Conservation (phyloP, 2,888 invertebrate species). For the Brachypalpus laphriformis region DNA sequence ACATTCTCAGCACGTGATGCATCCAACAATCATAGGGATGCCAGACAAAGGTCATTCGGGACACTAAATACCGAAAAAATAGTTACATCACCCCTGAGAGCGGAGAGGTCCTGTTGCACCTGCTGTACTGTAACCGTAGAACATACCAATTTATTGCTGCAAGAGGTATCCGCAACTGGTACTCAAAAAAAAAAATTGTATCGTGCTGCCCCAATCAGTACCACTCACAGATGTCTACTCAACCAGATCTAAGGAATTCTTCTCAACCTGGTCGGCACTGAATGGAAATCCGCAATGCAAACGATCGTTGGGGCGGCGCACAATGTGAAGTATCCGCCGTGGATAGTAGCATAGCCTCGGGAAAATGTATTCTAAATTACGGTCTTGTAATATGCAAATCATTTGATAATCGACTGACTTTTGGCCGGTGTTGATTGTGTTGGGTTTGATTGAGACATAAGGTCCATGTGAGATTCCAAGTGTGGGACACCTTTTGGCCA, state of each 20-base stretch:
- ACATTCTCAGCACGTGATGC: slow-evolving; percentile 68
- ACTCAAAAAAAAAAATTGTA: not conserved
- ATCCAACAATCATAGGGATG: slow-evolving; percentile 17
- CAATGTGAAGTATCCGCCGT: slow-evolving; percentile 17
- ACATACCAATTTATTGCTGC: slow-evolving; percentile 7
- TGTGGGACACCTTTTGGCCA: slow-evolving; percentile 45
- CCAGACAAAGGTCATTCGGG: slow-evolving; percentile 45
- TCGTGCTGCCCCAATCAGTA: not conserved
- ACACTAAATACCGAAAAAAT: slow-evolving; percentile 40
- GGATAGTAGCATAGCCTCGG: slow-evolving; percentile 12
- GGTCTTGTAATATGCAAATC: slow-evolving; percentile 74
- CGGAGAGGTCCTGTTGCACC: slow-evolving; percentile 39
- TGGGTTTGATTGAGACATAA: slow-evolving; percentile 48
- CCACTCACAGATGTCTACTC: not conserved
- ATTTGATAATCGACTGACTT: slow-evolving; percentile 73
- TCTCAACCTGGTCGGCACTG: not conserved
- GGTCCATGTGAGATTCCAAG: slow-evolving; percentile 51
- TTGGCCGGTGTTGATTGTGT: slow-evolving; percentile 58
- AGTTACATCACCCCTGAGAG: slow-evolving; percentile 14
- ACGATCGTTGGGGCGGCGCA: not conserved
- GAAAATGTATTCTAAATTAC: slow-evolving; percentile 66
- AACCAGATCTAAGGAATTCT: not conserved
- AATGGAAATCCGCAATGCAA: slow-evolving; percentile 17
- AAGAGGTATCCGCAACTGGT: not conserved
- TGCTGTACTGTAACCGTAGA: slow-evolving; percentile 37